Conservation (phyloP, 1,140 invertebrate species). For the Zaprionus lachaisei region DNA sequence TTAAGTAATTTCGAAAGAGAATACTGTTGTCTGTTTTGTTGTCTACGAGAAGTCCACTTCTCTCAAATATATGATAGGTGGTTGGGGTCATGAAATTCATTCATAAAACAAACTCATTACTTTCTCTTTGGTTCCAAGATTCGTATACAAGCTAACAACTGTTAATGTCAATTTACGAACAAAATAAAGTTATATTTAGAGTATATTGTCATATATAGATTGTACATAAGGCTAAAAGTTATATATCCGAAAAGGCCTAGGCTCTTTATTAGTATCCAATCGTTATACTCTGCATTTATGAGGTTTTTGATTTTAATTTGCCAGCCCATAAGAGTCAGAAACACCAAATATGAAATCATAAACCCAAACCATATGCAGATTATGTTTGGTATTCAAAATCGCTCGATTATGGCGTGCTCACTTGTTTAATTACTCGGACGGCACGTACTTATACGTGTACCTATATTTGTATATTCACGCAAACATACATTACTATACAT, state of each 20-base stretch:
- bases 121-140: background rate
- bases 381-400: constrained; percentile 8
- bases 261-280: background rate
- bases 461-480: background rate
- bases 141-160: background rate
- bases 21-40: too few species aligned
- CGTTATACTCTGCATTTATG: background rate
- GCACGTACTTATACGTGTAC: background rate
- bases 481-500: background rate
- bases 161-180: background rate
- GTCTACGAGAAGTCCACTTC: background rate
- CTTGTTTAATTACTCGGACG: constrained; percentile 8
- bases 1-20: background rate
- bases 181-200: background rate
- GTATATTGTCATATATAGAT: background rate
- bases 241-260: background rate
- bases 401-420: constrained; percentile 5
- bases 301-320: background rate
- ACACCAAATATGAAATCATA: background rate
- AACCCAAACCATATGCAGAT: background rate
- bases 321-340: background rate
- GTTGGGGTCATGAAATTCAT: background rate
- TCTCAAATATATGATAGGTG: background rate
- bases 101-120: background rate
- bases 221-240: background rate